Evolutionary conservation across 2,888 invertebrate genomes (phyloP).

Genomic region (Hedychridium roseum): DNA sequence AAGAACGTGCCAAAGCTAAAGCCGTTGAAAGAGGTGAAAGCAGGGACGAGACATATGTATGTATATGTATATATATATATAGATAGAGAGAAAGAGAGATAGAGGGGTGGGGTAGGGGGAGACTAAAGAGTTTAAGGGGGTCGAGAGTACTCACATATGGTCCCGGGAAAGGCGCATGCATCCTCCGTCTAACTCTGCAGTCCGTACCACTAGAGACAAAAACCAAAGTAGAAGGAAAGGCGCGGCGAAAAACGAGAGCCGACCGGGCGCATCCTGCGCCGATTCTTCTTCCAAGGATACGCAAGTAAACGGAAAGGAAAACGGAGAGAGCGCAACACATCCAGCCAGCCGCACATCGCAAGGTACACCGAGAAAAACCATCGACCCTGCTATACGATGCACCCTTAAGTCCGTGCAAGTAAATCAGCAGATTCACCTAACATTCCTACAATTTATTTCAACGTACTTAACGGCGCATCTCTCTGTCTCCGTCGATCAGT

Average conservation of each 20-base stretch:
- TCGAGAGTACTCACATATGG: constrained; percentile 62
- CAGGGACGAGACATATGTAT: too few relatives aligned
- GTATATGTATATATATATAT: too few relatives aligned
- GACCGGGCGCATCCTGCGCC: constrained; percentile 31
- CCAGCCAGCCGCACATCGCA: constrained; percentile 51
- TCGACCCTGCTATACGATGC: too few relatives aligned
- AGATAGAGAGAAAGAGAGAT: constrained; percentile 10
- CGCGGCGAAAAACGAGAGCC: constrained; percentile 44
- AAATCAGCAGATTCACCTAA: too few relatives aligned
- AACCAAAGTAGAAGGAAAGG: constrained; percentile 59
- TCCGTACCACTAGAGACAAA: constrained; percentile 65
- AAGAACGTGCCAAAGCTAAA: constrained; percentile 10
- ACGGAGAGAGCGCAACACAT: constrained; percentile 44
- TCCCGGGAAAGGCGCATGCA: constrained; percentile 65
- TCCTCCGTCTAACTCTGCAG: constrained; percentile 65
- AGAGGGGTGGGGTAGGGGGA: constrained; percentile 15
- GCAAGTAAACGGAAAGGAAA: constrained; percentile 28
- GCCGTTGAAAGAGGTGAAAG: too few relatives aligned
- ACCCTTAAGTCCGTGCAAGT: too few relatives aligned
- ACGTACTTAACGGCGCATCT: too few relatives aligned
- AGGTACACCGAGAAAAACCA: too few relatives aligned
- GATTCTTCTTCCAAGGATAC: constrained; percentile 20
- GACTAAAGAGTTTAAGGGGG: constrained; percentile 48
- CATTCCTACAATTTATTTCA: too few relatives aligned
- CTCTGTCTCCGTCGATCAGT: too few relatives aligned